Base-by-base conservation (phyloP, 2,797 vertebrate genomes). In the Orientallactaga sibirica region DNA sequence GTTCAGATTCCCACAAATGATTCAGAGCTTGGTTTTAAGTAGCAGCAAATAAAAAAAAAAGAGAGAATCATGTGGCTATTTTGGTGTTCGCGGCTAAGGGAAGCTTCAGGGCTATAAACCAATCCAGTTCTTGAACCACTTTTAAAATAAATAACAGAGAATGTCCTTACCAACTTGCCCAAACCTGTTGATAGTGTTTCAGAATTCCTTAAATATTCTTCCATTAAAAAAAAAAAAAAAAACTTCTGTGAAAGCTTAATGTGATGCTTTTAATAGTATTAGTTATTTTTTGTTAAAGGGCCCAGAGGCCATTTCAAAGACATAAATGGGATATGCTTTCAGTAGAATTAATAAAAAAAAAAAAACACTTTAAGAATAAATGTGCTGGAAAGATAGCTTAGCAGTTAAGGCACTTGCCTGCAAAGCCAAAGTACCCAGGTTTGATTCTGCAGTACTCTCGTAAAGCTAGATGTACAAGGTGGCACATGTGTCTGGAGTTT, bases 1-100 rank as follows among this genome's bases (percentile, higher is more conserved):
- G 68, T 74, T 86, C 66, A 2, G 73, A 80, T 96, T 96, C 85
- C 95, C 94, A 93, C 89, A 95, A 78, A 95, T 83, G 41, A 93
- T 87, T 95, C 1, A 16, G 81, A 84, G 89, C 84, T 37, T 27
- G 0, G 7, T 27, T 95, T 90, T 71, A 92, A 81, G 94, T 8
- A 94, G 95, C 58, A 80, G 79, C 15, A 70, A 67, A 76, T 11
- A 43, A 94, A 94, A 94, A 88, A 58, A 58, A 16, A 14, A 16
- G 55, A 58, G 55, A 64, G 43, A 95, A 25, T 3, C 15, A 9
- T 93, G 92, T 67, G 75, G 61, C 94, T 95, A 76, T 93, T 88
- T 94, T 22, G 4, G 88, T 93, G 87, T 86, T 90, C 12, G 24
- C 9, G 0, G 22, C 81, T 62, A 14, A 86, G 10, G 48, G 80